phyloP scores from a whole-genome alignment of 2,797 vertebrate genomes.

The Crocodylus rhombifer region DNA sequence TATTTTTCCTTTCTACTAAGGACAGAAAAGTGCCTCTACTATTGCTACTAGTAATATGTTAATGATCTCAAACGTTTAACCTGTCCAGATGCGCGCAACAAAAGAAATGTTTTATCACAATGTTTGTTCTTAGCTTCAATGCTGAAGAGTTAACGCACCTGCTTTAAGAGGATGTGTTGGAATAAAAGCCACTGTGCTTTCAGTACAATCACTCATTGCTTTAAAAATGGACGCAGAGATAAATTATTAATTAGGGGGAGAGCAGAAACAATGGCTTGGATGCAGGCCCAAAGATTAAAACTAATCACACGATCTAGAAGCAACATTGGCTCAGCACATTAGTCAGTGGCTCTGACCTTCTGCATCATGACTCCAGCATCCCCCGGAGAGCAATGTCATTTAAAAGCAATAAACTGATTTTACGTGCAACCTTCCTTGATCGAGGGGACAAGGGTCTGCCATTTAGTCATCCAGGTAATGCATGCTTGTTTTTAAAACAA shows the following conservation, averaged over 20 bases:
- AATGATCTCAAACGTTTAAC: background rate
- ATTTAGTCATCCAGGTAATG: fast-evolving
- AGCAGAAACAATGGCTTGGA: conserved; percentile 19
- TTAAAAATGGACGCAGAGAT: conserved; percentile 34
- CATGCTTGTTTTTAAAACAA: background rate
- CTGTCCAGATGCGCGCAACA: background rate
- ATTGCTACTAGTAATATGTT: background rate
- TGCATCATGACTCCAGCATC: background rate
- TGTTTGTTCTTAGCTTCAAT: background rate
- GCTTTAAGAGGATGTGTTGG: conserved; percentile 12
- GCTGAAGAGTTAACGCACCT: conserved; percentile 14
- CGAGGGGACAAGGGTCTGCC: background rate
- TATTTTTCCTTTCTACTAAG: conserved; percentile 13
- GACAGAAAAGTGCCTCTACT: background rate
- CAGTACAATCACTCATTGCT: conserved; percentile 4
- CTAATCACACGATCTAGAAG: background rate
- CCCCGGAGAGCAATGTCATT: background rate
- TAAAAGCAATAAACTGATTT: background rate
- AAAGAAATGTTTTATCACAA: background rate
- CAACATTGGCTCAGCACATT: background rate
- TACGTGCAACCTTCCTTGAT: background rate
- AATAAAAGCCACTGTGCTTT: background rate
- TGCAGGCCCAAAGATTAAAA: background rate
- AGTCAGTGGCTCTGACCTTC: background rate
- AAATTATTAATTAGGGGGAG: conserved; percentile 48